Conservation (phyloP, 2,113 vertebrate genomes). For the Tylochromis polylepis region DNA sequence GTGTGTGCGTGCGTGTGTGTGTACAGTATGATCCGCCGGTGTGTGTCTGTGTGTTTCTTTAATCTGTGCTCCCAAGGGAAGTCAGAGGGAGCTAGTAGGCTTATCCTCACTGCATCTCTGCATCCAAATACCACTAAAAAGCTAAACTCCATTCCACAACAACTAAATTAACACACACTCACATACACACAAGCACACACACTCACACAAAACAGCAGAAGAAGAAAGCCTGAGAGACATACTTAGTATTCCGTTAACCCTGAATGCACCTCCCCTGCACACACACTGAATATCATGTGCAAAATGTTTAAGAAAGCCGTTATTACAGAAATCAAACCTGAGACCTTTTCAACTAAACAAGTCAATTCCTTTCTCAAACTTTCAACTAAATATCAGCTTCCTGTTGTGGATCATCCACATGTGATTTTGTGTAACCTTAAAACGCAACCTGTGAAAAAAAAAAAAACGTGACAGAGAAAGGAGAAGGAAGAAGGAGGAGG, state of each 20-base stretch:
- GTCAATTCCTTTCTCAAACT: background rate
- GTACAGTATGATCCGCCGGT: background rate
- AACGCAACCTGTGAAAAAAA: background rate
- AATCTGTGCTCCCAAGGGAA: constrained; percentile 64
- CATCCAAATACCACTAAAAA: constrained; percentile 72
- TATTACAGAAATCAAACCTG: background rate
- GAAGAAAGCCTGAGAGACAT: constrained; percentile 35
- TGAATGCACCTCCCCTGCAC: constrained; percentile 9
- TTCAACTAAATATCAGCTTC: background rate
- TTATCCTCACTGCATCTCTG: constrained; percentile 70
- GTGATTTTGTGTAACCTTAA: background rate
- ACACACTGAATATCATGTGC: background rate
- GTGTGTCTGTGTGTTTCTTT: constrained; percentile 51
- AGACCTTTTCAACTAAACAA: background rate
- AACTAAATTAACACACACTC: constrained; percentile 44
- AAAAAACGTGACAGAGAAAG: constrained; percentile 46
- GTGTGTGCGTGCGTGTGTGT: constrained; percentile 18
- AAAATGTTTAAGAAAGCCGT: constrained; percentile 18
- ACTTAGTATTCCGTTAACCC: constrained; percentile 55
- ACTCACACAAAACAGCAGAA: background rate
- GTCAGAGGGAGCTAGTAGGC: constrained; percentile 64
- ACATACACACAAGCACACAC: background rate
- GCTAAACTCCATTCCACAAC: constrained; percentile 71
- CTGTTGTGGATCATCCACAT: background rate
- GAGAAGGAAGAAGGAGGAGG: constrained; percentile 5